A percentile compares a stretch with the other conserved stretches of the same genome.
phyloP scores from a whole-genome alignment of 1,140 invertebrate species.

The Chironomus striatipennis region DNA sequence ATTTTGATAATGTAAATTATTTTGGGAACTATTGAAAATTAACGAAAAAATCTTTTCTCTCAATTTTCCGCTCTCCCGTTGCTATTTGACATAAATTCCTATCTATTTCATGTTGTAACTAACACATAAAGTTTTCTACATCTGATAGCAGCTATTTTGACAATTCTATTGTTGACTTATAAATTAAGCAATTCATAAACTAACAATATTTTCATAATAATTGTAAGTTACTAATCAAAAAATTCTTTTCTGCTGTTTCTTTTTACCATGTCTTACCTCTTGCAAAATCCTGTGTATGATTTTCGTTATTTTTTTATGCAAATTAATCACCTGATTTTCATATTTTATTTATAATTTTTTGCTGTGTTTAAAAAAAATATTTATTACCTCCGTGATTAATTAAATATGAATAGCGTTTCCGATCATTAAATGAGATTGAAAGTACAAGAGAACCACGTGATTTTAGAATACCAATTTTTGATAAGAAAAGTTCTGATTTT shows the following conservation, averaged over 20 bases:
- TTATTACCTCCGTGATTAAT: slow-evolving; percentile 21
- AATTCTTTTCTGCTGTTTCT: no score
- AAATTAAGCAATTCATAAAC: background rate
- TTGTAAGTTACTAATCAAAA: slow-evolving; percentile 22
- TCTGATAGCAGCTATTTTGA: slow-evolving; percentile 7
- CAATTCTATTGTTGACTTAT: slow-evolving; percentile 7
- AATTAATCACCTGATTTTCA: no score
- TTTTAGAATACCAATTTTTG: slow-evolving; percentile 55
- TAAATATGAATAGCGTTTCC: slow-evolving; percentile 42
- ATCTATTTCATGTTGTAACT: slow-evolving; percentile 26
- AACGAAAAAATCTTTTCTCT: slow-evolving; percentile 30
- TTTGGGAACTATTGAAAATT: background rate
- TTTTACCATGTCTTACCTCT: slow-evolving; percentile 2
- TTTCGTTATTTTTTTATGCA: no score
- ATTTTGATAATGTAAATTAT: slow-evolving; percentile 26
- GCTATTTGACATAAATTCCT: slow-evolving; percentile 26
- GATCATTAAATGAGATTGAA: slow-evolving; percentile 41
- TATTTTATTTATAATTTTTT: no score
- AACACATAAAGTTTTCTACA: slow-evolving; percentile 25
- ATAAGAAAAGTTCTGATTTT: slow-evolving; percentile 62
- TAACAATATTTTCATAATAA: background rate
- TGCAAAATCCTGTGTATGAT: background rate
- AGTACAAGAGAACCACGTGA: slow-evolving; percentile 32
- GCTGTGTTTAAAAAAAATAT: slow-evolving; percentile 22
- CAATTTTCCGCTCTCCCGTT: slow-evolving; percentile 24